phyloP scores from a whole-genome alignment of 2,113 vertebrate genomes.

The Ursus arctos region DNA sequence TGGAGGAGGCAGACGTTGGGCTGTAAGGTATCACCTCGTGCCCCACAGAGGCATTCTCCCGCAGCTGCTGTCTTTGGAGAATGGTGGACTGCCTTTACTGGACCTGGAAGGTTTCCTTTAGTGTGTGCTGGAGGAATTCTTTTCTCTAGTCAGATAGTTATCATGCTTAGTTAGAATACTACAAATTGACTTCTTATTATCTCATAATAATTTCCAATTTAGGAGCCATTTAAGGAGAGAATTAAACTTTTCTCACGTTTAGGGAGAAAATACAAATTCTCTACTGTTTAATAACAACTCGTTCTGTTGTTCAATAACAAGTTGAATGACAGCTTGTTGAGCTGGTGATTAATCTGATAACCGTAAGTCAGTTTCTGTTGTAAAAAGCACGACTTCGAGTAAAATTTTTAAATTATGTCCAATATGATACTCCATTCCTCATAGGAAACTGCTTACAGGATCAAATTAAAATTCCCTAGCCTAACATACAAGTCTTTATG shows the following conservation, averaged over 20 bases:
- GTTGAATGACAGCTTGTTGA: neutral
- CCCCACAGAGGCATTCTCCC: neutral
- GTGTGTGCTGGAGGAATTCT: neutral
- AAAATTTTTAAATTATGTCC: neutral
- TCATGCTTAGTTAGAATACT: constrained; percentile 9
- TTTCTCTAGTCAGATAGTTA: neutral
- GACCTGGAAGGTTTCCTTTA: neutral
- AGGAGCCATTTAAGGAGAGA: neutral
- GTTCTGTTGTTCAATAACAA: neutral
- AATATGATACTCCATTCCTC: neutral
- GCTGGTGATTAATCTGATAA: neutral
- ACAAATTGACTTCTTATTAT: neutral
- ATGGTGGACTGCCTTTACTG: neutral
- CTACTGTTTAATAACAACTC: neutral
- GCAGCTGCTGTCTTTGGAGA: neutral
- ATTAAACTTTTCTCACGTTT: neutral
- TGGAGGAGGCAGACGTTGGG: neutral
- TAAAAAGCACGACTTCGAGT: neutral
- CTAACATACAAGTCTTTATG: neutral
- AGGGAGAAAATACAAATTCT: constrained; percentile 9
- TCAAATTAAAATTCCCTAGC: neutral
- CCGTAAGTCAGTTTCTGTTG: neutral
- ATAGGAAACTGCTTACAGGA: neutral
- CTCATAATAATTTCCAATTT: constrained; percentile 19
- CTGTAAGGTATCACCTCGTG: neutral